Conservation (phyloP, 2,888 invertebrate genomes). For the Parnassius glacialis region DNA sequence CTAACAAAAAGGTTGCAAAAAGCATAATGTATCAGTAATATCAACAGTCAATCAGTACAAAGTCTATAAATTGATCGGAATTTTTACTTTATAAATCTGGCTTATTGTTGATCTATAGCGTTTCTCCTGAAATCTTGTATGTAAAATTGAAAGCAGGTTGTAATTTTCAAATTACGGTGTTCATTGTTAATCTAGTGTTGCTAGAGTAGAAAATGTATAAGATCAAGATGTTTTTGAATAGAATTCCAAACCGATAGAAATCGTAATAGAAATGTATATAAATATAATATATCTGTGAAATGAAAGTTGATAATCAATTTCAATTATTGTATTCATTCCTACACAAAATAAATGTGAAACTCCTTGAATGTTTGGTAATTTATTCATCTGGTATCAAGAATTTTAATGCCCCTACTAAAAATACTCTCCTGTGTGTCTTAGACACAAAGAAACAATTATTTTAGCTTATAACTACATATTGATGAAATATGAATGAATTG, state of each 20-base stretch:
- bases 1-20: background rate
- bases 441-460: too few species aligned
- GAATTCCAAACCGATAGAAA: constrained; percentile 51
- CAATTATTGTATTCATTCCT: constrained; percentile 23
- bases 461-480: too few species aligned
- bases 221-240: constrained; percentile 51
- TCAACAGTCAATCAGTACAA: background rate
- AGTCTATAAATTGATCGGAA: background rate
- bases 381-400: too few species aligned
- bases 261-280: constrained; percentile 35
- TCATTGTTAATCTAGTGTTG: constrained; percentile 71
- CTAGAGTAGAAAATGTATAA: constrained; percentile 51
- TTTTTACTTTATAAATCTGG: background rate
- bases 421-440: too few species aligned
- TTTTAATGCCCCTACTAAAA: too few species aligned
- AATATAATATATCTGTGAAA: constrained; percentile 9
- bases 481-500: background rate
- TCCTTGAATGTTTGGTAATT: background rate
- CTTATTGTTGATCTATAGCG: background rate
- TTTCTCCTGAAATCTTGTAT: background rate
- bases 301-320: constrained; percentile 6
- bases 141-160: constrained; percentile 32
- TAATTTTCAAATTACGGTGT: constrained; percentile 62
- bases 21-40: background rate
- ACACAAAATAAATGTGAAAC: background rate